Percentiles rank a stretch among this genome's conserved stretches.
Conservation (phyloP, 2,797 vertebrate species). For the Anolis apletophallus region DNA sequence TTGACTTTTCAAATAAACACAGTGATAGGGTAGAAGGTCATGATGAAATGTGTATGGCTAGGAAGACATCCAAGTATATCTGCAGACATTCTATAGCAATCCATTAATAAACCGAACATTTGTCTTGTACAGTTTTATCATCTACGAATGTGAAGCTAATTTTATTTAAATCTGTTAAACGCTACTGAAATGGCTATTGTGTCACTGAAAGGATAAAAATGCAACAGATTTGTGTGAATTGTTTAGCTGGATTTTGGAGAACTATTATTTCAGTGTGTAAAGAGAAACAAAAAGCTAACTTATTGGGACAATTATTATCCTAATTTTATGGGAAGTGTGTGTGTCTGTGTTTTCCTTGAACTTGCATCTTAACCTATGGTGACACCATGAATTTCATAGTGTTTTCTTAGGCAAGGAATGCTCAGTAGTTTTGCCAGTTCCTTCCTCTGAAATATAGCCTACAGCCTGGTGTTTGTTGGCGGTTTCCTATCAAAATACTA, state of each 20-base stretch:
- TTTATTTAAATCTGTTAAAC: neutral
- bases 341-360: too few relatives aligned
- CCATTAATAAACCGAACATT: neutral
- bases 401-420: too few relatives aligned
- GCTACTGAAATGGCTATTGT: neutral
- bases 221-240: neutral
- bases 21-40: neutral
- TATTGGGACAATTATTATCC: neutral
- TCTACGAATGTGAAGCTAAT: neutral
- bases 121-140: neutral
- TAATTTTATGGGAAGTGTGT: too few relatives aligned
- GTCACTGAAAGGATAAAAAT: neutral
- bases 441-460: too few relatives aligned
- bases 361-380: too few relatives aligned
- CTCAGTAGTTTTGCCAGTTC: too few relatives aligned
- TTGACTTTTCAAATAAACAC: slow-evolving; percentile 7
- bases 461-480: too few relatives aligned
- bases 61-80: neutral
- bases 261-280: neutral
- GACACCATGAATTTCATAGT: too few relatives aligned
- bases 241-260: neutral
- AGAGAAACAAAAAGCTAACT: neutral
- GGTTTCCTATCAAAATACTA: too few relatives aligned
- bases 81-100: neutral
- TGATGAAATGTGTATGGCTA: neutral